These are phyloP conservation scores for Lasioglossum leucozonium DNA, from an alignment of 2,888 invertebrate species.

Conservation along the genomic window DNA sequence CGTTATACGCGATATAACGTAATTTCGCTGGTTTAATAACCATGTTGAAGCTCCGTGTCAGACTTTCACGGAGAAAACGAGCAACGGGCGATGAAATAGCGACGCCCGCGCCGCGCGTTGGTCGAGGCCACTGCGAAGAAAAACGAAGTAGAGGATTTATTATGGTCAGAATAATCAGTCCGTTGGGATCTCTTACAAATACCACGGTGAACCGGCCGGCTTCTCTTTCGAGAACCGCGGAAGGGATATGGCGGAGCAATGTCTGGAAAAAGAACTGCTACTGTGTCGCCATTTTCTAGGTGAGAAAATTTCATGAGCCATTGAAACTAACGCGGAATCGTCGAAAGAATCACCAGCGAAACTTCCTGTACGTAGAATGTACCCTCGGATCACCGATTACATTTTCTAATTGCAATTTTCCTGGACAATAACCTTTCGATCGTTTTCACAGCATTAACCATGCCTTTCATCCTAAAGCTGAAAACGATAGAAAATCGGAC, in stretches of 20 bases:
- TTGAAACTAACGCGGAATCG: conserved; percentile 6
- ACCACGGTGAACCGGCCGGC: conserved; percentile 28
- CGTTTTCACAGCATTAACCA: not conserved
- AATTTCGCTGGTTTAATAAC: conserved; percentile 73
- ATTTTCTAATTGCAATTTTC: not conserved
- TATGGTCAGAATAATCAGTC: conserved; percentile 67
- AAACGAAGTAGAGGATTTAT: conserved; percentile 63
- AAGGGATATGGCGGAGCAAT: conserved; percentile 20
- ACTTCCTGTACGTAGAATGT: not conserved
- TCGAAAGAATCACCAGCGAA: not conserved
- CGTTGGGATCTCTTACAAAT: conserved; percentile 59
- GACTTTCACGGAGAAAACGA: conserved; percentile 30
- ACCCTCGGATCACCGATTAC: not conserved
- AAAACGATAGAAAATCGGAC: too few species aligned
- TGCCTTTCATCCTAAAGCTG: too few species aligned
- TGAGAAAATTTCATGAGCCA: conserved; percentile 16
- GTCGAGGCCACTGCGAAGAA: conserved; percentile 40
- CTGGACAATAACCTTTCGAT: not conserved
- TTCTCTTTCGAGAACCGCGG: not conserved
- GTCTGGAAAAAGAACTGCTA: conserved; percentile 6
- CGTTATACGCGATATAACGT: conserved; percentile 72
- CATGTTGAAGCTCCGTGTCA: conserved; percentile 57
- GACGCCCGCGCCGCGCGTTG: conserved; percentile 10
- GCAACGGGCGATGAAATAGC: conserved; percentile 49
- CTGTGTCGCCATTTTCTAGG: conserved; percentile 13